These are phyloP conservation scores for Eupithecia pulchellata DNA, from an alignment of 2,888 invertebrate species.

Conservation along the genomic window DNA sequence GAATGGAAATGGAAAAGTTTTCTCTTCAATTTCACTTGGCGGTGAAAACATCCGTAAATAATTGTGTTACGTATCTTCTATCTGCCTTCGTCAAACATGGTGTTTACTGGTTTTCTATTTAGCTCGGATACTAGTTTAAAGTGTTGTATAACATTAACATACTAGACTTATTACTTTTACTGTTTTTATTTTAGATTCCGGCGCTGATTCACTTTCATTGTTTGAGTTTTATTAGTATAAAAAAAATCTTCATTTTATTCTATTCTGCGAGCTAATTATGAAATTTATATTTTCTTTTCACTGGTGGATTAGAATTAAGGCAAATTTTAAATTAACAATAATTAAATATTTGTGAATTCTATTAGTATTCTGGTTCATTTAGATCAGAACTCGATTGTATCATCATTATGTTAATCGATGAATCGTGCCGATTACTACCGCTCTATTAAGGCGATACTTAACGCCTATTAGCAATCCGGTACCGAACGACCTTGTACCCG, in stretches of 20 bases:
- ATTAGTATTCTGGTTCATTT: neutral
- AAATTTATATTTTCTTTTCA: too few species aligned
- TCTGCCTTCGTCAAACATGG: slow-evolving; percentile 27
- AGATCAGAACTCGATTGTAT: neutral
- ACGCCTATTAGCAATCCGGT: slow-evolving; percentile 50
- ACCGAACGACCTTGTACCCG: slow-evolving; percentile 63
- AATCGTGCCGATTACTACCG: slow-evolving; percentile 21
- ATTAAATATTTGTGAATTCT: too few species aligned
- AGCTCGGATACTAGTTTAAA: slow-evolving; percentile 29
- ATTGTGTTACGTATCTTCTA: slow-evolving; percentile 15
- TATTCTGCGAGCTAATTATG: too few species aligned
- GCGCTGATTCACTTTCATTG: slow-evolving; percentile 35
- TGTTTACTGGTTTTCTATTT: slow-evolving; percentile 22
- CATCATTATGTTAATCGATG: slow-evolving; percentile 1
- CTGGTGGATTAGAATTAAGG: too few species aligned
- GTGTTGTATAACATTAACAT: slow-evolving; percentile 44
- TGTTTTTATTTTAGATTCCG: slow-evolving; percentile 28
- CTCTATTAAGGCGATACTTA: slow-evolving; percentile 35
- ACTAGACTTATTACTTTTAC: slow-evolving; percentile 42
- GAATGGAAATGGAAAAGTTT: slow-evolving; percentile 36
- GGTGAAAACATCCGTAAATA: slow-evolving; percentile 37
- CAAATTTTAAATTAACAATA: too few species aligned
- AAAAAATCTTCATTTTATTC: neutral
- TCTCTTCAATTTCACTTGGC: slow-evolving; percentile 41
- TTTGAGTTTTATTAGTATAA: slow-evolving; percentile 17